These are phyloP conservation scores for Pteromalus puparum DNA, from an alignment of 1,140 invertebrate genomes.

Conservation along the genomic window DNA sequence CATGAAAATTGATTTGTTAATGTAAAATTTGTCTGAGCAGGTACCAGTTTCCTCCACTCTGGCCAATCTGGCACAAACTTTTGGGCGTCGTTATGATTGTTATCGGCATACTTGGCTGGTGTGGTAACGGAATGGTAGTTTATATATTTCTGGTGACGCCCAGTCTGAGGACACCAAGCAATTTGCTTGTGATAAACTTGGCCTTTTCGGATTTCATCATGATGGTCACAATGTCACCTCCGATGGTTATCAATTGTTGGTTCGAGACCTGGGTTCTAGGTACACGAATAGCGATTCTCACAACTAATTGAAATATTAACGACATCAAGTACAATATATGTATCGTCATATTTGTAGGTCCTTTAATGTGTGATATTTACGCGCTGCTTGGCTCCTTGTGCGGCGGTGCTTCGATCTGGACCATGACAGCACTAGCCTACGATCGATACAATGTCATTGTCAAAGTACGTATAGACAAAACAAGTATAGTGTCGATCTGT, in stretches of 20 bases:
- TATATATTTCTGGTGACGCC: slow-evolving; percentile 89
- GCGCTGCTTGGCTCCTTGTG: slow-evolving; percentile 87
- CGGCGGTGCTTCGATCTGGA: slow-evolving; percentile 88
- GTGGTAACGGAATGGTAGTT: slow-evolving; percentile 90
- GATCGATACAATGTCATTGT: slow-evolving; percentile 92
- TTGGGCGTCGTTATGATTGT: slow-evolving; percentile 85
- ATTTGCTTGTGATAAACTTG: slow-evolving; percentile 89
- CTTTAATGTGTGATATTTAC: slow-evolving; percentile 88
- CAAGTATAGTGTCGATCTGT: neutral
- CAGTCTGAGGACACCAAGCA: slow-evolving; percentile 87
- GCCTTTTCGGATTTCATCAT: slow-evolving; percentile 92
- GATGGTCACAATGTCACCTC: slow-evolving; percentile 89
- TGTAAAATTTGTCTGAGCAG: neutral
- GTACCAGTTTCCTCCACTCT: slow-evolving; percentile 83
- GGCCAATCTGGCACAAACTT: slow-evolving; percentile 86
- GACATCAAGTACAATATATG: neutral
- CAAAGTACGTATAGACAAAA: slow-evolving; percentile 69
- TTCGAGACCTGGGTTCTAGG: slow-evolving; percentile 90
- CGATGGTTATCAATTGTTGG: slow-evolving; percentile 90
- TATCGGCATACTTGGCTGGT: slow-evolving; percentile 82
- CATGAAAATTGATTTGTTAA: too few species aligned
- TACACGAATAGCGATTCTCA: neutral
- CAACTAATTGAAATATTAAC: neutral
- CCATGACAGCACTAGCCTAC: slow-evolving; percentile 87
- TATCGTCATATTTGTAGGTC: slow-evolving; percentile 73